A percentile compares a stretch with the other conserved stretches of the same genome.
Conservation (phyloP, 2,113 vertebrate genomes). For the Rutilus rutilus region DNA sequence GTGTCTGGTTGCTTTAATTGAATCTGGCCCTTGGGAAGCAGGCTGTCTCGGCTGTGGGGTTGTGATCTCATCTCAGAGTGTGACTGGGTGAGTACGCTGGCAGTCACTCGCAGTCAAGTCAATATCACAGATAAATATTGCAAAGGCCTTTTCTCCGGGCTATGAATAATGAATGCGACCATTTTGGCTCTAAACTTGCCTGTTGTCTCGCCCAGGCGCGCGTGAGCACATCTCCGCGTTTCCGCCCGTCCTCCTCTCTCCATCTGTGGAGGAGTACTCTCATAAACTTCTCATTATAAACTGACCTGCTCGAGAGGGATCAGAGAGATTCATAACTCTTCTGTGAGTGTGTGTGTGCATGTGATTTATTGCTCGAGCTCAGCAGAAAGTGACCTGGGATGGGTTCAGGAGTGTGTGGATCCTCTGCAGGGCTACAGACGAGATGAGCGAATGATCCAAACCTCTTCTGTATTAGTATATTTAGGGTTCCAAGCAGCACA, state of each 20-base stretch:
- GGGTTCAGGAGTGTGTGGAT: slow-evolving; percentile 16
- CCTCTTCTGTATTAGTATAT: slow-evolving; percentile 8
- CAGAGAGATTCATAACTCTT: slow-evolving; percentile 46
- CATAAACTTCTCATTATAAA: slow-evolving; percentile 51
- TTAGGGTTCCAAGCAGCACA: background rate
- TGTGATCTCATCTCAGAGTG: slow-evolving; percentile 43
- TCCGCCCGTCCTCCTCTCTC: slow-evolving; percentile 33
- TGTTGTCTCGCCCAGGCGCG: slow-evolving; percentile 54
- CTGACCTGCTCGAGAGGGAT: slow-evolving; percentile 33
- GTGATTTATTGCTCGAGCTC: slow-evolving; percentile 33
- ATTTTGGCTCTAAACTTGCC: slow-evolving; percentile 68
- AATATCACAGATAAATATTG: slow-evolving; percentile 83
- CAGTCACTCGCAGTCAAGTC: slow-evolving; percentile 77
- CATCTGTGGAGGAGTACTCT: slow-evolving; percentile 36
- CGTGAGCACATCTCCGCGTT: slow-evolving; percentile 34
- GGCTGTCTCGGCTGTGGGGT: slow-evolving; percentile 29
- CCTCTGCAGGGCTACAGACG: background rate
- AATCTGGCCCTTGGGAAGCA: slow-evolving; percentile 37
- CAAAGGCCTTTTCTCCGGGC: slow-evolving; percentile 74
- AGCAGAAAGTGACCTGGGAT: slow-evolving; percentile 37
- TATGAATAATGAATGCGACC: slow-evolving; percentile 74
- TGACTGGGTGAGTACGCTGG: slow-evolving; percentile 53
- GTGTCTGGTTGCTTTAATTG: slow-evolving; percentile 34
- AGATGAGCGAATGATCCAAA: background rate
- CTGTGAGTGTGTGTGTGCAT: slow-evolving; percentile 5